Conservation (phyloP, 2,113 vertebrate species). For the Diphyllodes magnificus region DNA sequence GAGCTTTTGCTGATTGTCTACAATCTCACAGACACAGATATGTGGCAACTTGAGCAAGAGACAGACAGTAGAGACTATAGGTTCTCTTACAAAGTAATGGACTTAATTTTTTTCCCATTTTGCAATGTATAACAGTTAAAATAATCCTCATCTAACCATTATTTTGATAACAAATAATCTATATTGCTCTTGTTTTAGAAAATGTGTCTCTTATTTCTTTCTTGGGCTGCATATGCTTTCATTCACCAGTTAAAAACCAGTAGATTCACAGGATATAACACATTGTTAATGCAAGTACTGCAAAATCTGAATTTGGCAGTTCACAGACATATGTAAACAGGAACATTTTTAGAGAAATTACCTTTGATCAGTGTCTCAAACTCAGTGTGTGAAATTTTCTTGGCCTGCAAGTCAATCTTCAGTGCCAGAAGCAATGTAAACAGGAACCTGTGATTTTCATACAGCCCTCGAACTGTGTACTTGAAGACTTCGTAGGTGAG, state of each 20-base stretch:
- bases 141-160: neutral
- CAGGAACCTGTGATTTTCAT: slow-evolving; percentile 81
- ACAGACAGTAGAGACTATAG: neutral
- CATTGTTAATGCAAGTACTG: neutral
- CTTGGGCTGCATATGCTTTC: neutral
- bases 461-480: slow-evolving; percentile 79
- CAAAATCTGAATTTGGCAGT: neutral
- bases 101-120: neutral
- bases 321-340: neutral
- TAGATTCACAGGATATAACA: neutral
- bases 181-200: neutral
- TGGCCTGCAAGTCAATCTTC: slow-evolving; percentile 80
- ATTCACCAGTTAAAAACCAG: neutral
- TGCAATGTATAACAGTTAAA: neutral
- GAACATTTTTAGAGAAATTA: slow-evolving; percentile 40
- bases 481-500: slow-evolving; percentile 79
- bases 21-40: neutral
- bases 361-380: slow-evolving; percentile 84
- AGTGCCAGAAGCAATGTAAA: slow-evolving; percentile 81
- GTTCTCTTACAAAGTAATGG: neutral
- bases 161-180: neutral
- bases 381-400: slow-evolving; percentile 77
- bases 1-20: neutral
- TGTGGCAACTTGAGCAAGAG: neutral
- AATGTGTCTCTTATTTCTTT: neutral